Evolutionary conservation across 2,888 invertebrate genomes (phyloP), one percentile per base, ranked within the genome.

Genomic region (Pasiphila rectangulata): DNA sequence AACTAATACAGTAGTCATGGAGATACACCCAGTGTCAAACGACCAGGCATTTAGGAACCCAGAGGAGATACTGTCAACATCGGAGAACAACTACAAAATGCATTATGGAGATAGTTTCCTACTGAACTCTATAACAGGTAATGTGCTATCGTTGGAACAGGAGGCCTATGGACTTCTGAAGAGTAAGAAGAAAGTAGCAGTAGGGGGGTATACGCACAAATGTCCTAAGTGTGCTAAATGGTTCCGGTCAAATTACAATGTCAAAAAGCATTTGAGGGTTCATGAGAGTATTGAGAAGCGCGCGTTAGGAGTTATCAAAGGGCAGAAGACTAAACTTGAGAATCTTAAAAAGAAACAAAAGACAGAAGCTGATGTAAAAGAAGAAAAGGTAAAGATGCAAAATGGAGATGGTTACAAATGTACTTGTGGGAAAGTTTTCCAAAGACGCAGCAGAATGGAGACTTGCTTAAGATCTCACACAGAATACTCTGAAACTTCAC

Each of bases 111-210:
- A 82, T 3, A 56, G 70, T 6, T 87, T 84, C 36, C 84, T 83
- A 61, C 58, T 88, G 0, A 88, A 88, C 55, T 87, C 87, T 1
- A 87, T 88, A 27, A 87, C 88, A 1, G 83, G 87, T 0, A 77
- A 87, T 45, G 69, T 79, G 1, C 51, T 85, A 17, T 72, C 87
- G 0, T 51, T 87, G 6, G 85, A 86, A 60, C 83, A 88, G 61
- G 83, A 86, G 63, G 86, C 83, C 0, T 84, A 80, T 13, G 78
- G 79, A 0, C 57, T 84, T 19, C 56, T 85, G 3, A 72, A 79
- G 67, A 70, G 72, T 0, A 78, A 75, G 48, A 70, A 64, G 9
- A 67, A 67, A 21, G 64, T 55, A 6, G 54, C 55, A 0, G 27
- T 42, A 6, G 42, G 27, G 1, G 51, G 59, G 3, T 58, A 64